Evolutionary conservation across 1,140 invertebrate genomes (phyloP).

Genomic region (Andrena cerasifolii): DNA sequence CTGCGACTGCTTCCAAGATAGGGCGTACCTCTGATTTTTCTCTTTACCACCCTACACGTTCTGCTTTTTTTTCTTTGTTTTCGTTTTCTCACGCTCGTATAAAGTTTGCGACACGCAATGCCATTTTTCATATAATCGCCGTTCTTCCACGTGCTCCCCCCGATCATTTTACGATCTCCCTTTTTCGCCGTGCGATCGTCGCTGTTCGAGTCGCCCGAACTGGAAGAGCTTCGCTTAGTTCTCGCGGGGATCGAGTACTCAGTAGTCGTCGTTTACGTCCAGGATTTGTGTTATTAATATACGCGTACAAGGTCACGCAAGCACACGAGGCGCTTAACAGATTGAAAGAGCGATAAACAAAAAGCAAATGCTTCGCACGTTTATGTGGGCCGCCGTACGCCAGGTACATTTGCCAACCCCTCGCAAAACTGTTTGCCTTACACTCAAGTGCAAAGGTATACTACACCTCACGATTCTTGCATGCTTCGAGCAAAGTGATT

Average conservation of each 20-base stretch:
- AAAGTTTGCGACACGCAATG: neutral
- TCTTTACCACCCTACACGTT: neutral
- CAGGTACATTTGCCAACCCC: constrained; percentile 75
- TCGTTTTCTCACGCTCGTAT: neutral
- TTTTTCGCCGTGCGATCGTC: neutral
- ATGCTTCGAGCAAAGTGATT: constrained; percentile 38
- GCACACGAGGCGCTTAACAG: constrained; percentile 46
- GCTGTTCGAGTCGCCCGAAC: constrained; percentile 1
- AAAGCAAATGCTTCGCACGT: constrained; percentile 69
- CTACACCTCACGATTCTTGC: constrained; percentile 49
- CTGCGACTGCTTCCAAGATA: constrained; percentile 34
- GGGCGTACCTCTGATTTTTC: neutral
- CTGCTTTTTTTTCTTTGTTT: neutral
- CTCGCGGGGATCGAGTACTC: constrained; percentile 12
- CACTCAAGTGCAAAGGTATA: constrained; percentile 48
- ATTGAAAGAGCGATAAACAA: constrained; percentile 26
- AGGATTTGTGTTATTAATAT: constrained; percentile 45
- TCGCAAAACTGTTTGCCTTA: constrained; percentile 49
- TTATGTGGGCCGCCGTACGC: constrained; percentile 70
- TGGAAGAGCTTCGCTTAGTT: constrained; percentile 34
- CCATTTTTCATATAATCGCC: neutral
- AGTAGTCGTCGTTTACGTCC: constrained; percentile 19
- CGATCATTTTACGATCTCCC: too few relatives aligned
- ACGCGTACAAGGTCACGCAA: constrained; percentile 40
- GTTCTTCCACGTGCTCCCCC: neutral